Percentiles rank a stretch among this genome's conserved stretches.
Evolutionary conservation across 2,888 invertebrate genomes (phyloP).

Genomic region (Epinotia brunnichana): DNA sequence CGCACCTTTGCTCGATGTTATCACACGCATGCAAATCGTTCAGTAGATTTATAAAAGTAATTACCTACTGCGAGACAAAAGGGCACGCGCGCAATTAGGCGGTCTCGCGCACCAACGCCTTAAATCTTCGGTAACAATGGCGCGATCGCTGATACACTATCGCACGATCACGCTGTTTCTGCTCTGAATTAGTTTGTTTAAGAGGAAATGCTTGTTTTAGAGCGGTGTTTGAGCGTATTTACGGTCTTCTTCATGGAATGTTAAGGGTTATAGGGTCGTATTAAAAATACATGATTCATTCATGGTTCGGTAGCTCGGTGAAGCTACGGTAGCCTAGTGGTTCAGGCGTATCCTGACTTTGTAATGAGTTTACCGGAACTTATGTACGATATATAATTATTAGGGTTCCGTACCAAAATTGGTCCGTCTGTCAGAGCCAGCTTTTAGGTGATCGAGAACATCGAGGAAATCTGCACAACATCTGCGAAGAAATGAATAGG

Average conservation of each 20-base stretch:
- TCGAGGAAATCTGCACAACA: too few relatives aligned
- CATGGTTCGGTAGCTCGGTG: neutral
- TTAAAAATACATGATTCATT: neutral
- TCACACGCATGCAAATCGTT: constrained; percentile 69
- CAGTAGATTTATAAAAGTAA: constrained; percentile 73
- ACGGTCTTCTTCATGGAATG: constrained; percentile 1
- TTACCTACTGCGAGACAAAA: constrained; percentile 71
- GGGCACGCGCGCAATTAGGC: constrained; percentile 65
- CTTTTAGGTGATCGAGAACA: too few relatives aligned
- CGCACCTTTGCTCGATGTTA: constrained; percentile 67
- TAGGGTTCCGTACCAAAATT: too few relatives aligned
- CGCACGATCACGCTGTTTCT: constrained; percentile 67
- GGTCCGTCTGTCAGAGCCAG: too few relatives aligned
- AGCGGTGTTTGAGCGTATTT: constrained; percentile 23
- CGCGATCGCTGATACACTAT: constrained; percentile 72
- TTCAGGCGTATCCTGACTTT: too few relatives aligned
- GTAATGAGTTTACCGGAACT: too few relatives aligned
- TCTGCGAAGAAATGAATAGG: too few relatives aligned
- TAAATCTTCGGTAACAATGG: constrained; percentile 71
- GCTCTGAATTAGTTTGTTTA: constrained; percentile 74
- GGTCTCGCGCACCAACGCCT: constrained; percentile 54
- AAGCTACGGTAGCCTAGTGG: neutral
- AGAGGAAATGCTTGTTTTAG: constrained; percentile 49
- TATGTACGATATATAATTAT: too few relatives aligned
- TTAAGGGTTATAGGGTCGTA: neutral